Percentiles rank a stretch among this genome's conserved stretches.
Evolutionary conservation across 53 echinoderm and acorn worm genomes (phyloP).

Genomic region (Paelopatides confundens): DNA sequence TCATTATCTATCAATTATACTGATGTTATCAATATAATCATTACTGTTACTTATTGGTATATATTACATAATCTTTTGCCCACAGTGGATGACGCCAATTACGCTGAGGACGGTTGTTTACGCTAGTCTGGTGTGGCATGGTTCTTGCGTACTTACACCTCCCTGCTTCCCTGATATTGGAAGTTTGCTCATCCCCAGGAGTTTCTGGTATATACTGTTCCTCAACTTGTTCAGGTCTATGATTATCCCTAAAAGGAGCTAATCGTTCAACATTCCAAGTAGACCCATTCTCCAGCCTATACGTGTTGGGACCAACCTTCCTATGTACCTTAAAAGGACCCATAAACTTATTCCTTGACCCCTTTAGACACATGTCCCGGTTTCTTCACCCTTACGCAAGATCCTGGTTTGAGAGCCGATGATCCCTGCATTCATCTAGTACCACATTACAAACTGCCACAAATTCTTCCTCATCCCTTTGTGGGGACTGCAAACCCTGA

Average conservation of each 20-base stretch:
- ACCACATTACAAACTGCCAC: not conserved
- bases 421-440: not conserved
- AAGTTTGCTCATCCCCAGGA: too few relatives aligned
- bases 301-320: not conserved
- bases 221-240: too few relatives aligned
- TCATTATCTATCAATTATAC: too few relatives aligned
- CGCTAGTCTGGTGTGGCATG: too few relatives aligned
- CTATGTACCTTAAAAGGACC: not conserved
- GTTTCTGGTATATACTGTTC: too few relatives aligned
- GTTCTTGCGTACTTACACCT: too few relatives aligned
- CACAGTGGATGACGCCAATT: too few relatives aligned
- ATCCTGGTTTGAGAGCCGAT: not conserved
- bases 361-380: not conserved
- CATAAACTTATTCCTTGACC: not conserved
- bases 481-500: not conserved
- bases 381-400: not conserved
- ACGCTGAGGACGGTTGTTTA: too few relatives aligned
- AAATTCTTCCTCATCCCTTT: not conserved
- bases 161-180: too few relatives aligned
- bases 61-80: too few relatives aligned
- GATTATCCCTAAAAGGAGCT: not conserved
- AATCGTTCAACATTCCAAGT: slow-evolving; percentile 3
- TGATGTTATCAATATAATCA: too few relatives aligned
- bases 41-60: too few relatives aligned
- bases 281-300: not conserved